Percentiles rank a stretch among this genome's conserved stretches.
Conservation (phyloP, 2,888 invertebrate species). For the Sarcophaga caerulescens region DNA sequence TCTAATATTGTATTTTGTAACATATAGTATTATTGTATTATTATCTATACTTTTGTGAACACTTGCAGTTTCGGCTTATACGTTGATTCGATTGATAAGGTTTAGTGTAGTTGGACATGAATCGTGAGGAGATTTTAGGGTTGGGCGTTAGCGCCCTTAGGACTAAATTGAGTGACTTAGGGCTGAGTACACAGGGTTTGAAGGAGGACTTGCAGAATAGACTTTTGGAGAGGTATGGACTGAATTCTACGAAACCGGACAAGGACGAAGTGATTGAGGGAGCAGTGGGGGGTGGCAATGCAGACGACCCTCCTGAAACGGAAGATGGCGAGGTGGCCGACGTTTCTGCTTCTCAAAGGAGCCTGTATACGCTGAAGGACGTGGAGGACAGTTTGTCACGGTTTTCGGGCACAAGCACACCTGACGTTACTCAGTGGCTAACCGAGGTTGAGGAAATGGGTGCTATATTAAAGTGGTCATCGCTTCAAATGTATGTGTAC, state of each 20-base stretch:
- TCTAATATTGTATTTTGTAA: too few species aligned
- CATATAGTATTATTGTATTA: too few species aligned
- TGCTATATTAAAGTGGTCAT: conserved; percentile 35
- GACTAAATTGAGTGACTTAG: too few species aligned
- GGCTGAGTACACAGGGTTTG: too few species aligned
- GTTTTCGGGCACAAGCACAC: too few species aligned
- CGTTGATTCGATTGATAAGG: too few species aligned
- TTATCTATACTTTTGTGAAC: too few species aligned
- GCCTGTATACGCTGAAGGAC: conserved; percentile 42
- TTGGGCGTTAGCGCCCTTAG: background rate
- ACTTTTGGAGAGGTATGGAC: background rate
- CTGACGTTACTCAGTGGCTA: too few species aligned
- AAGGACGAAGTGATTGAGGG: conserved; percentile 32
- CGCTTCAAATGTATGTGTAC: conserved; percentile 21
- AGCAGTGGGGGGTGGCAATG: background rate
- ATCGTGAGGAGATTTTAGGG: conserved; percentile 14
- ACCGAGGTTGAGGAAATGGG: conserved; percentile 40
- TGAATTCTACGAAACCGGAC: background rate
- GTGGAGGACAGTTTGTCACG: conserved; percentile 27
- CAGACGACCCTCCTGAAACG: background rate
- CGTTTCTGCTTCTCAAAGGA: background rate
- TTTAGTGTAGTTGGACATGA: conserved; percentile 12
- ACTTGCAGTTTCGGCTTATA: too few species aligned
- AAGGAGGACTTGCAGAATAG: too few species aligned
- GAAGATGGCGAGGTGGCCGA: background rate